phyloP scores from a whole-genome alignment of 2,113 vertebrate genomes.

The Setophaga coronata region DNA sequence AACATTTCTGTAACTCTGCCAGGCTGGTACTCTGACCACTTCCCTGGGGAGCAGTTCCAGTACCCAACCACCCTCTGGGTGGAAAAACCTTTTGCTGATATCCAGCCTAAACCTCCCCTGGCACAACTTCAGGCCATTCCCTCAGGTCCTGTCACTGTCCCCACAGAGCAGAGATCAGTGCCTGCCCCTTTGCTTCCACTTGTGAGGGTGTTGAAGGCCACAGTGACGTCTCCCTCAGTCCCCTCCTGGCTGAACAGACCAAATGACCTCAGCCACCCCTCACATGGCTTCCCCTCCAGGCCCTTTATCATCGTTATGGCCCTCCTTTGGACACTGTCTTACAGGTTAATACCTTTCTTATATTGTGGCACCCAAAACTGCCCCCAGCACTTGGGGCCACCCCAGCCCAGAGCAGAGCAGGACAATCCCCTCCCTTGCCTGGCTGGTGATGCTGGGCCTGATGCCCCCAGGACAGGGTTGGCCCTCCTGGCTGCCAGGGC shows the following conservation, averaged over 20 bases:
- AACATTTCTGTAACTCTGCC: neutral
- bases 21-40: neutral
- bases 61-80: no score
- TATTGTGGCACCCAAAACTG: neutral
- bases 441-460: rapidly evolving
- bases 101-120: neutral
- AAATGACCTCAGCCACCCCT: neutral
- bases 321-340: neutral
- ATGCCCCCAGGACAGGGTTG: neutral
- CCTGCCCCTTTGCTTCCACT: neutral
- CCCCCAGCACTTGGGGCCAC: rapidly evolving
- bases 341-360: neutral
- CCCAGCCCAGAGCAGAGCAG: rapidly evolving
- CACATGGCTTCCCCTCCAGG: neutral
- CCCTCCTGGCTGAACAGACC: neutral
- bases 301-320: neutral
- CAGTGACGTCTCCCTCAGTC: neutral
- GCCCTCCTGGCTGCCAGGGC: neutral
- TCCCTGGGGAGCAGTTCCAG: neutral
- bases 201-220: neutral
- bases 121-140: neutral
- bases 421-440: neutral
- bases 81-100: neutral
- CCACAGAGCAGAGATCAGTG: neutral
- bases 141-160: neutral